Evolutionary conservation across 2,888 invertebrate genomes (phyloP).

Genomic region (Agapostemon virescens): DNA sequence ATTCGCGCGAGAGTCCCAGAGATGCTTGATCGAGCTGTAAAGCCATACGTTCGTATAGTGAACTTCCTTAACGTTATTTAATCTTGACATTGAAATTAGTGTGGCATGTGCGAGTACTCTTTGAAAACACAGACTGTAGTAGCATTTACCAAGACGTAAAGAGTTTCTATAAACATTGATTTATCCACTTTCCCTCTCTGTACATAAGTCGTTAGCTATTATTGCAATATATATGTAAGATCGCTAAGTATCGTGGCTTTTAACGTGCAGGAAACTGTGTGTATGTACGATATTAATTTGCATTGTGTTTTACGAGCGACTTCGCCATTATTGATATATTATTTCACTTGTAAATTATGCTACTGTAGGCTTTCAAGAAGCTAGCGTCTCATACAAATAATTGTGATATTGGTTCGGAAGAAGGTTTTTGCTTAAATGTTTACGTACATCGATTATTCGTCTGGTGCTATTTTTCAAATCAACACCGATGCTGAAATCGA

Average conservation of each 20-base stretch:
- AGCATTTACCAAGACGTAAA: not conserved
- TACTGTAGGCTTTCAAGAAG: not conserved
- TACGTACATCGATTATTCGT: constrained; percentile 91
- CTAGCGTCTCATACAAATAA: not conserved
- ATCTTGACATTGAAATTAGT: not conserved
- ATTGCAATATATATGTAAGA: not conserved
- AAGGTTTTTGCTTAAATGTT: not conserved
- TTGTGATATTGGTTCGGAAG: not conserved
- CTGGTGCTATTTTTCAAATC: constrained; percentile 94
- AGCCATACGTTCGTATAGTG: not conserved
- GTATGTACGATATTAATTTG: constrained; percentile 26
- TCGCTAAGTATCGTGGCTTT: not conserved
- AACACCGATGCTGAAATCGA: constrained; percentile 94
- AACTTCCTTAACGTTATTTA: not conserved
- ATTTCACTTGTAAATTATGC: constrained; percentile 7
- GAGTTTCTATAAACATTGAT: not conserved
- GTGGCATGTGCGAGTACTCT: not conserved
- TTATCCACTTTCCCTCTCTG: not conserved
- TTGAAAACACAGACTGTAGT: not conserved
- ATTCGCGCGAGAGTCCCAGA: constrained; percentile 92
- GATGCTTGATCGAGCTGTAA: constrained; percentile 92
- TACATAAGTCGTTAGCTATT: not conserved
- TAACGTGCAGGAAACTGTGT: not conserved
- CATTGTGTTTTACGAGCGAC: constrained; percentile 10
- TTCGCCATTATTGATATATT: not conserved